These are phyloP conservation scores for Poeciliopsis presidionis DNA, from an alignment of 2,797 vertebrate genomes.

Conservation along the genomic window DNA sequence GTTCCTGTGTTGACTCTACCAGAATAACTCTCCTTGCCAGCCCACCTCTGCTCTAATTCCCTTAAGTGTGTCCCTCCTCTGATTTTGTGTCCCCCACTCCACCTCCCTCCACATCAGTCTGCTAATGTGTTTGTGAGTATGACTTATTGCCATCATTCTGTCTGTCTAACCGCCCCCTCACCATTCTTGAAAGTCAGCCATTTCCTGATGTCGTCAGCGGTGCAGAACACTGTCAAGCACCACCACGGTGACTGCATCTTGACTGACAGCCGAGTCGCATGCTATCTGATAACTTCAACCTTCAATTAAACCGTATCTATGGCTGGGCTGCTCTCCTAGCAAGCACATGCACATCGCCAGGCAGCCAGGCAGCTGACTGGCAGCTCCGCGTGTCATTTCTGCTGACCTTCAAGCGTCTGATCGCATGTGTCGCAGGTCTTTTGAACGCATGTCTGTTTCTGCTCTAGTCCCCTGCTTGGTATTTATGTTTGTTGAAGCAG, in stretches of 20 bases:
- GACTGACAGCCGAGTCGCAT: conserved; percentile 75
- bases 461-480: conserved; percentile 44
- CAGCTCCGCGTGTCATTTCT: conserved; percentile 71
- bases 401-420: conserved; percentile 74
- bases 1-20: conserved; percentile 64
- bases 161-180: conserved; percentile 27
- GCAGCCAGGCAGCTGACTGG: conserved; percentile 63
- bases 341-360: conserved; percentile 49
- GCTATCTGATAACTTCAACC: conserved; percentile 79
- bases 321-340: conserved; percentile 46
- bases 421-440: conserved; percentile 64
- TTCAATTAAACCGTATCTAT: conserved; percentile 80
- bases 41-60: conserved; percentile 52
- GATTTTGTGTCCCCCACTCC: conserved; percentile 19
- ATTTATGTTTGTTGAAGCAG: conserved; percentile 45
- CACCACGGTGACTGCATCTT: conserved; percentile 69
- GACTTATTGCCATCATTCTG: conserved; percentile 35
- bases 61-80: conserved; percentile 51
- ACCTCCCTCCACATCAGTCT: conserved; percentile 43
- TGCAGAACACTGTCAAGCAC: conserved; percentile 64
- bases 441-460: conserved; percentile 51
- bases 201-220: conserved; percentile 66
- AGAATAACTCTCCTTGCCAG: conserved; percentile 65
- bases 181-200: conserved; percentile 66
- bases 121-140: conserved; percentile 35